A percentile compares a stretch with the other conserved stretches of the same genome.
These are phyloP conservation scores for Papilio machaon DNA, from an alignment of 1,140 invertebrate species.

Conservation along the genomic window DNA sequence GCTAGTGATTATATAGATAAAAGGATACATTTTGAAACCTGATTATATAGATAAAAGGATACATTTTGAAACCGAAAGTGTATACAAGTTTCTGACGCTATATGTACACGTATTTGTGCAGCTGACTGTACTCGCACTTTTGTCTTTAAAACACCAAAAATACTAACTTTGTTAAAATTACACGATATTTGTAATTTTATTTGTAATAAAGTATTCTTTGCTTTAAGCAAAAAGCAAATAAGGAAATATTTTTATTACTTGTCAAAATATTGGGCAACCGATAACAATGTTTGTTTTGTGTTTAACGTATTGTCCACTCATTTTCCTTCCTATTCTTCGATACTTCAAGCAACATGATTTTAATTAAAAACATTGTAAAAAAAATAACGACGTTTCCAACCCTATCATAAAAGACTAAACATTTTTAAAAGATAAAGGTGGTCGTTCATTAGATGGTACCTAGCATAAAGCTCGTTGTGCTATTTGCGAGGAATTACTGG, in stretches of 20 bases:
- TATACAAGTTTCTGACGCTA: too few species aligned
- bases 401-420: background rate
- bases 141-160: too few species aligned
- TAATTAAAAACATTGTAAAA: too few species aligned
- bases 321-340: background rate
- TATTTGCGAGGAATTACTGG: slow-evolving; percentile 17
- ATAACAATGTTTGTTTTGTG: background rate
- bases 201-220: too few species aligned
- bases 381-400: background rate
- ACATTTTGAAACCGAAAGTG: too few species aligned
- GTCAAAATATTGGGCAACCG: background rate
- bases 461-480: background rate
- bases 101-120: too few species aligned
- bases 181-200: too few species aligned
- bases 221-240: background rate
- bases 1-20: too few species aligned
- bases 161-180: background rate
- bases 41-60: too few species aligned
- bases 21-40: too few species aligned
- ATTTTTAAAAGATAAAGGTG: background rate
- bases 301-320: background rate
- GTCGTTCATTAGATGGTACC: background rate
- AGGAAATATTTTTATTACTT: background rate
- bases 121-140: too few species aligned
- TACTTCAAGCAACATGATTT: background rate